Evolutionary conservation across 2,888 invertebrate genomes (phyloP), one percentile per base, ranked within the genome.

Genomic region (Meteorus cinctellus): DNA sequence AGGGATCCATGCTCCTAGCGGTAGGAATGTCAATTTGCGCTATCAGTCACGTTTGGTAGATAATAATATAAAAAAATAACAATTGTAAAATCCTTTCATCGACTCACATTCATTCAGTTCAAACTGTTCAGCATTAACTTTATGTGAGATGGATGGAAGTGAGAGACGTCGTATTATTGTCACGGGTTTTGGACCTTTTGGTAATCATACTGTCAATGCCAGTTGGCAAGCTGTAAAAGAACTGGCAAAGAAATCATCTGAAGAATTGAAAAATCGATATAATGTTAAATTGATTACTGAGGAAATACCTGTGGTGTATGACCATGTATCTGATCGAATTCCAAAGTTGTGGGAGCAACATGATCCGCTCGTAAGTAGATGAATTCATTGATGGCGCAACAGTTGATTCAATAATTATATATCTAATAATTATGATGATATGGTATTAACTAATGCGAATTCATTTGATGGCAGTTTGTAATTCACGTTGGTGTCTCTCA

Each of bases 121-220:
- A 16, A n/a, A 16, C 14, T 16, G 16, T 48, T n/a, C n/a, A 14
- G 4, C 6, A 48, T n/a, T 48, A 12, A 41, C 8, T 12, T 41
- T 5, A 48, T n/a, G n/a, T n/a, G 4, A 2, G 31, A 74, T 48
- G 60, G 63, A 36, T 1, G 6, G 34, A 36, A 41, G 16, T 29
- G 48, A 48, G 48, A 48, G 6, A 45, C 27, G 60, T 31, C 72
- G 55, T 60, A 59, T 76, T 36, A 62, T 94, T 36, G 91, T 95
- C 16, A 94, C 94, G 79, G 96, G 96, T 6, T 97, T 97, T 89
- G 96, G 96, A 0, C 96, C 96, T 0, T 97, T 96, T 89, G 88
- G 91, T 8, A 90, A 90, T 55, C 94, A 96, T 85, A 89, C 90
- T 31, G 90, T 94, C 12, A 97, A 97, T 87, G 94, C 96, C 0